phyloP scores from a whole-genome alignment of 64 coral and sea anemone species.

The Trachythela sp. region DNA sequence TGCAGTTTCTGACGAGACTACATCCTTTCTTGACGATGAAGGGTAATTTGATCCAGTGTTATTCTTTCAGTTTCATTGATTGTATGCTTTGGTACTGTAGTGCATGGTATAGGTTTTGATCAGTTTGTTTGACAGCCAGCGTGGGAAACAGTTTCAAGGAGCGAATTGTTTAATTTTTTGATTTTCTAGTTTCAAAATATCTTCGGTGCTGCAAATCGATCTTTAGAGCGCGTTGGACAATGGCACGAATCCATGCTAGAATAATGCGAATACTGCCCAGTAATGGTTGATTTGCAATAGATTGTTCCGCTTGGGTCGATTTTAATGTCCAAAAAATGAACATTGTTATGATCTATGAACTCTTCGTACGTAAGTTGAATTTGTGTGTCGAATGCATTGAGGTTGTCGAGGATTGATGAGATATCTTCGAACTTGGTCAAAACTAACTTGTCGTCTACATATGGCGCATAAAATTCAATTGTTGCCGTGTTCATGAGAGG shows the following conservation, averaged over 20 bases:
- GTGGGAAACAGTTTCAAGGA: constrained; percentile 31
- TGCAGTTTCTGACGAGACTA: not conserved
- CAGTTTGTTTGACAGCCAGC: constrained; percentile 14
- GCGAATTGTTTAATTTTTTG: constrained; percentile 22
- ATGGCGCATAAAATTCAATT: too few relatives aligned
- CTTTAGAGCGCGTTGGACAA: constrained; percentile 5
- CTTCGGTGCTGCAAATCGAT: constrained; percentile 26
- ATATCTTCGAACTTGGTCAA: too few relatives aligned
- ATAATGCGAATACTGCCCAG: constrained; percentile 29
- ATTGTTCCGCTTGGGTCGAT: not conserved
- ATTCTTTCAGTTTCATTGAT: too few relatives aligned
- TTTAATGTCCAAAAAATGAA: constrained; percentile 32
- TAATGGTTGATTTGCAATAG: constrained; percentile 12
- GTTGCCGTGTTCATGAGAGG: too few relatives aligned
- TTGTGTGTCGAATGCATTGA: too few relatives aligned
- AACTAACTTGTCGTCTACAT: too few relatives aligned
- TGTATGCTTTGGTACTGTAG: not conserved
- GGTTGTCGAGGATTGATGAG: too few relatives aligned
- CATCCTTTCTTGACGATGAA: not conserved
- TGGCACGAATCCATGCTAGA: constrained; percentile 28
- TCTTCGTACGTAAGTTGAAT: too few relatives aligned
- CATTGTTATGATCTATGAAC: constrained; percentile 9
- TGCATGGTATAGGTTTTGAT: constrained; percentile 30
- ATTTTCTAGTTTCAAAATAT: constrained; percentile 17
- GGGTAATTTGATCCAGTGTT: too few relatives aligned